Percentiles rank a stretch among this genome's conserved stretches.
phyloP scores from a whole-genome alignment of 1,140 invertebrate species.

The Mactra quadrangularis region DNA sequence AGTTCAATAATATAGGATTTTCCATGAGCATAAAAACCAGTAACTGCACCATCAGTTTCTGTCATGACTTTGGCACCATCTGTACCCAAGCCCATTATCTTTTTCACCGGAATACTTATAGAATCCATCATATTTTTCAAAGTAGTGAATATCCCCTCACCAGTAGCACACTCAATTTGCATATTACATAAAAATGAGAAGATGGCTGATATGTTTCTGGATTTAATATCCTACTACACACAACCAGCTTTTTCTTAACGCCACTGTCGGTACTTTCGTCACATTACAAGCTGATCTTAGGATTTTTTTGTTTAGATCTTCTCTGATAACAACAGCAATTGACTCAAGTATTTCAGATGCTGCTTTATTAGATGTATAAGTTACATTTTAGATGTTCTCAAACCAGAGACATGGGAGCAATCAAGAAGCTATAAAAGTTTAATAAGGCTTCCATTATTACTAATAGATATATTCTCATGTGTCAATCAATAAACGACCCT shows the following conservation, averaged over 20 bases:
- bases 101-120: neutral
- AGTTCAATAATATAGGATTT: constrained; percentile 37
- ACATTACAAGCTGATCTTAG: neutral
- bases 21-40: constrained; percentile 40
- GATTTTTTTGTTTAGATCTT: neutral
- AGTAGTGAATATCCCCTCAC: constrained; percentile 5
- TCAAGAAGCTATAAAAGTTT: neutral
- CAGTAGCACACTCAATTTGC: constrained; percentile 19
- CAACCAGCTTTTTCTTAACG: constrained; percentile 17
- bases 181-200: constrained; percentile 10
- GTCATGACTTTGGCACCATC: constrained; percentile 55
- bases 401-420: neutral
- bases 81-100: constrained; percentile 40
- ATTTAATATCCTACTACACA: constrained; percentile 23
- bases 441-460: constrained; percentile 6
- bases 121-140: neutral
- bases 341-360: neutral
- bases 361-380: constrained; percentile 13
- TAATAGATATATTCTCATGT: constrained; percentile 17
- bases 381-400: neutral
- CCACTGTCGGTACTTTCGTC: constrained; percentile 28
- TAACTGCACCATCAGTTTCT: constrained; percentile 6
- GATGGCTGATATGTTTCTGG: constrained; percentile 27
- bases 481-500: constrained; percentile 24
- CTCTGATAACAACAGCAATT: neutral